Evolutionary conservation across 2,113 vertebrate species (phyloP), one percentile per base, ranked within the genome.

Genomic region (Centrocercus urophasianus): DNA sequence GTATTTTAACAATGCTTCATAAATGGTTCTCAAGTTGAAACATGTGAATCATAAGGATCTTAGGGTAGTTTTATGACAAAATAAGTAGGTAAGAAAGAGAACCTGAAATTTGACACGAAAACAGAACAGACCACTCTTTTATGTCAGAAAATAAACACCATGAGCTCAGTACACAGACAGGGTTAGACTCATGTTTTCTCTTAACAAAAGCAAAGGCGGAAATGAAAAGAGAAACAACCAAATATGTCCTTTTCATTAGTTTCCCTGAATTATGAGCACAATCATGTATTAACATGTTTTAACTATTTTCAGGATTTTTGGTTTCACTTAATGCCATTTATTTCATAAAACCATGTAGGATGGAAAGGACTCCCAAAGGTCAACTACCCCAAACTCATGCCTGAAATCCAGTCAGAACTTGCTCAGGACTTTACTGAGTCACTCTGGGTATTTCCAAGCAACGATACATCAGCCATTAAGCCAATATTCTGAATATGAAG

Each of bases 301-400:
- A 2, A 10, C 38, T 72, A 8, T 83, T 75, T 10, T 57, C 10
- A n/a, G 32, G 7, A 91, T 5, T 5, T 78, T 40, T 60, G 4
- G 3, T 79, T 72, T 21, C 30, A 76, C 2, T 18, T 40, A 34
- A 1, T 32, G 7, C 25, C 12, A 79, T n/a, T 76, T 79, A 72
- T 76, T 83, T 65, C 45, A 36, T 8, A 25, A 32, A 71, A 85
- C 7, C 6, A 20, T 0, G 0, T 8, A 13, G 18, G 1, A 1
- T 54, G 10, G 8, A 3, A 27, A 42, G 22, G 12, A 77, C 54
- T 4, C 15, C 17, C 10, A 34, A 21, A 19, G 10, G 4, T 88
- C n/a, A 48, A 38, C 8, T 59, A 6, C 6, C n/a, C 57, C 28
- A 81, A 81, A 63, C 38, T 72, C n/a, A 57, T 50, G 4, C 3